Conservation (phyloP, 37 sponge, comb jelly and placozoan genomes). For the Dysidea cf. avara region DNA sequence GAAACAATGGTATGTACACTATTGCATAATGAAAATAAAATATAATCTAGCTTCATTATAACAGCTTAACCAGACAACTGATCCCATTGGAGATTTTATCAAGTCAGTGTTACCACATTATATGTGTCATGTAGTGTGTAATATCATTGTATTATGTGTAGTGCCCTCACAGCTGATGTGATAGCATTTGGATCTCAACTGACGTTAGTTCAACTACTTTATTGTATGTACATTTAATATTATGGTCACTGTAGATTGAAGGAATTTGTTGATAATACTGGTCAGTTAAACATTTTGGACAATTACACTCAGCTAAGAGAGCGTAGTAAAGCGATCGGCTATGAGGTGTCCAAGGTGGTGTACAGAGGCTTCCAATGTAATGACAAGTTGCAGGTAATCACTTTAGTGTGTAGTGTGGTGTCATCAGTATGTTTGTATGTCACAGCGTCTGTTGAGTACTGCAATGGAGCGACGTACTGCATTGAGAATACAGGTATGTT, state of each 20-base stretch:
- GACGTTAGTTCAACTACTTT: slow-evolving; percentile 37
- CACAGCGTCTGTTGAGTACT: slow-evolving; percentile 15
- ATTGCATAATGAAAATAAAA: neutral
- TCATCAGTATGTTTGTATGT: neutral
- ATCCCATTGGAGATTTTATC: slow-evolving; percentile 89
- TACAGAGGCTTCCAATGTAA: slow-evolving; percentile 83
- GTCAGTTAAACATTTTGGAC: slow-evolving; percentile 64
- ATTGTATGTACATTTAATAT: neutral
- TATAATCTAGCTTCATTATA: neutral
- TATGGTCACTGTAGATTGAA: slow-evolving; percentile 52
- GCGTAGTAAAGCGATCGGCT: slow-evolving; percentile 70
- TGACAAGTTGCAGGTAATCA: slow-evolving; percentile 67
- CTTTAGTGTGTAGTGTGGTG: neutral
- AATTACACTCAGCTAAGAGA: slow-evolving; percentile 64
- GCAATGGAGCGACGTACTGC: slow-evolving; percentile 65
- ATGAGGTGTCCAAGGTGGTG: slow-evolving; percentile 76
- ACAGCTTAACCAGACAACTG: slow-evolving; percentile 72
- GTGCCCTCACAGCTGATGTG: slow-evolving; percentile 80
- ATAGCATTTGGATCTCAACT: slow-evolving; percentile 83
- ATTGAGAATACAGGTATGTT: slow-evolving; percentile 48
- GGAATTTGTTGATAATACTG: slow-evolving; percentile 84
- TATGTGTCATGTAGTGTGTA: slow-evolving; percentile 1
- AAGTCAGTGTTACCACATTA: slow-evolving; percentile 51
- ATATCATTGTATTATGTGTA: slow-evolving; percentile 7
- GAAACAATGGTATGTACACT: slow-evolving; percentile 47